Evolutionary conservation across 2,797 vertebrate genomes (phyloP), one percentile per base, ranked within the genome.

Genomic region (Mormyrus hasselquistii): DNA sequence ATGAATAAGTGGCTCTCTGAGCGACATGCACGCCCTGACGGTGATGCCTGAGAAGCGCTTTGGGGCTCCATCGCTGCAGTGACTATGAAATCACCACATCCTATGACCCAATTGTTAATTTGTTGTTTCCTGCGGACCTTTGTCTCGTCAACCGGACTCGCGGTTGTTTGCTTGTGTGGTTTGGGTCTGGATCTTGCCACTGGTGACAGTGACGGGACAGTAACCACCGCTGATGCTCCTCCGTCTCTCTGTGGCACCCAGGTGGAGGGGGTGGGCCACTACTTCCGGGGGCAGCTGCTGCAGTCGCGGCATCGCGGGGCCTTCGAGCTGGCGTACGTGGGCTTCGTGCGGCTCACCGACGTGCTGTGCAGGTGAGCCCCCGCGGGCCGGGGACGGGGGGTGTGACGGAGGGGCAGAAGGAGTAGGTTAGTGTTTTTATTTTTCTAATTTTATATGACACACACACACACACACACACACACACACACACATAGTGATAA

Each of bases 271-370:
- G 97, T 99, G 1, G 98, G 98, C 16, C 94, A 95, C 89, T 99
- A 99, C 93, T 99, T 99, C 93, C 97, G 98, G 91, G 96, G 97
- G 93, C 97, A 98, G 92, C 97, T 99, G 88, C 95, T 99, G 90
- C 98, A 99, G 89, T 99, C 98, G 69, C 97, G 98, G 89, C 98
- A 99, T 92, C 96, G 98, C 91, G 98, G 98, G 65, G 98, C 98
- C 25, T 99, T 99, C 95, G 98, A 99, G 93, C 92, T 99, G 94
- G 98, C 98, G 14, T 99, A 99, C 0, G 97, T 98, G 93, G 98
- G 98, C 90, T 99, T 99, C 87, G 97, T 98, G 50, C 97, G 97
- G 62, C 97, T 99, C 90, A 99, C 97, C 0, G 97, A 98, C 93
- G 96, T 95, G 95, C 95, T 99, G 65, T 97, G 97, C 96, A 98